Evolutionary conservation across 2,888 invertebrate species (phyloP).

Genomic region (Chaetogeoica ovagalla): DNA sequence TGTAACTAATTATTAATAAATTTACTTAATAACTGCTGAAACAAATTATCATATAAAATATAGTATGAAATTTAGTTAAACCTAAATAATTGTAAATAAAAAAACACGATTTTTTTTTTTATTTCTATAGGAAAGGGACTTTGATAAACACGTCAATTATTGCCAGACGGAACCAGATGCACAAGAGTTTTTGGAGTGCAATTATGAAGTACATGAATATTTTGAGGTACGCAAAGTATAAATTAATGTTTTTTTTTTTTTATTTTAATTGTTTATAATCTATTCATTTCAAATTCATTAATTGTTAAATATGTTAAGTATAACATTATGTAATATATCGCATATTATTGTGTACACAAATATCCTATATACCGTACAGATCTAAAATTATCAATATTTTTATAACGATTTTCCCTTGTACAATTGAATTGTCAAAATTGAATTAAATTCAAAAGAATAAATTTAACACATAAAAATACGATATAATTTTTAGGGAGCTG

Average conservation of each 20-base stretch:
- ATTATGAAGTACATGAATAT: conserved; percentile 72
- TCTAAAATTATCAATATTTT: no score
- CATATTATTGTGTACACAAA: no score
- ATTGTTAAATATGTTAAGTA: no score
- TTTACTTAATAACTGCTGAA: no score
- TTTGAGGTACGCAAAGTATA: conserved; percentile 71
- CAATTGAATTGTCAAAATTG: no score
- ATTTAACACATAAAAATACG: no score
- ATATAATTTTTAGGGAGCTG: no score
- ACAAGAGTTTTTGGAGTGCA: conserved; percentile 75
- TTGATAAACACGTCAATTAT: conserved; percentile 90
- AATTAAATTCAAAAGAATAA: no score
- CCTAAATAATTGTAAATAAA: not conserved
- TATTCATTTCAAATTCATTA: not conserved
- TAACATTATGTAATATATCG: no score
- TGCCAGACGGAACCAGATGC: conserved; percentile 84
- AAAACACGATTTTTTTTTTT: not conserved
- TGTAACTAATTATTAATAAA: no score
- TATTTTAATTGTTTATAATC: not conserved
- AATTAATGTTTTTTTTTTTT: not conserved
- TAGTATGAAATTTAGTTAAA: not conserved
- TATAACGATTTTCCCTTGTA: no score
- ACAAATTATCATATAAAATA: not conserved
- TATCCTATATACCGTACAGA: no score
- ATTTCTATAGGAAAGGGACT: conserved; percentile 75